These are phyloP conservation scores for Pterostichus niger DNA, from an alignment of 2,888 invertebrate species.

Conservation along the genomic window DNA sequence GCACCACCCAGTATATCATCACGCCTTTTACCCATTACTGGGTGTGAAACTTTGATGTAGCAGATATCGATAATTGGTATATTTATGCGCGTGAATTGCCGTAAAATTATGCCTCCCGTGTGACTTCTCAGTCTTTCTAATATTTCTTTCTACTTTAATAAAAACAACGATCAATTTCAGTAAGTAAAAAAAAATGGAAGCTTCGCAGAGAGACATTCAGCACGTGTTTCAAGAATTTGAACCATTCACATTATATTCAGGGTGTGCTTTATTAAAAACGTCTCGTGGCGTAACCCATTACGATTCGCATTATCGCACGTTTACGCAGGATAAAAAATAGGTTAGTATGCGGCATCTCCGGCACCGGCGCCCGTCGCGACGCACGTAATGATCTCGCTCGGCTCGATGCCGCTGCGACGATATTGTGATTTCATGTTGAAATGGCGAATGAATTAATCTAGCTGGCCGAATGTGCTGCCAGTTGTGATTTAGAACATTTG, in stretches of 20 bases:
- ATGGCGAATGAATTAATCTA: conserved; percentile 35
- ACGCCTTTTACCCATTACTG: too few species aligned
- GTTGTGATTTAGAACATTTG: neutral
- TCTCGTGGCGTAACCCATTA: conserved; percentile 29
- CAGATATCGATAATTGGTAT: too few species aligned
- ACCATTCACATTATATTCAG: conserved; percentile 21
- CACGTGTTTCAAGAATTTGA: conserved; percentile 31
- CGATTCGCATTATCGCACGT: conserved; percentile 57
- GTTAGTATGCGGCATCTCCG: conserved; percentile 26
- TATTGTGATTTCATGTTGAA: conserved; percentile 15
- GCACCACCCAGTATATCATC: too few species aligned
- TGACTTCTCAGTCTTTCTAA: too few species aligned
- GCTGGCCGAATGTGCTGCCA: neutral
- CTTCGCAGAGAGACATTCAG: neutral
- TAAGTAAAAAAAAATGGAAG: too few species aligned
- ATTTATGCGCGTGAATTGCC: too few species aligned
- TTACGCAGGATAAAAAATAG: conserved; percentile 55
- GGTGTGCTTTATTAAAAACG: conserved; percentile 62
- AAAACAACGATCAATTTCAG: too few species aligned
- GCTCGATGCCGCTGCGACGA: neutral
- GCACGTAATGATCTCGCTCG: conserved; percentile 39
- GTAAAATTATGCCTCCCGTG: too few species aligned
- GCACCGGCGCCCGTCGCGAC: neutral
- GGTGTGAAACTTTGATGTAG: too few species aligned
- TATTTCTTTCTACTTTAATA: neutral